Conservation (phyloP, 2,113 vertebrate species). For the Stegastes partitus region DNA sequence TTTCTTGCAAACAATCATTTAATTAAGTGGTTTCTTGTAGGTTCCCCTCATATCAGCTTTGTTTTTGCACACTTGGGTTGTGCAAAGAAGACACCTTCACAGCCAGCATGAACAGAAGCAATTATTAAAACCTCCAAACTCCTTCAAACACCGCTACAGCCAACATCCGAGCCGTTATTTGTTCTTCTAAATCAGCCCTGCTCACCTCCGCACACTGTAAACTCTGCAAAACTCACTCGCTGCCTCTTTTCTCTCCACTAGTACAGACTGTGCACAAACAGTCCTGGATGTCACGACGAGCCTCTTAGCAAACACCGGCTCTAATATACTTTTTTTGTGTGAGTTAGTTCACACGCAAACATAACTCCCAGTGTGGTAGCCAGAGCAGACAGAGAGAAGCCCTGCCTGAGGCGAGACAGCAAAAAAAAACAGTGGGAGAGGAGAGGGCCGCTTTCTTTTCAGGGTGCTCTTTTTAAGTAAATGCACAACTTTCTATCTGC, state of each 20-base stretch:
- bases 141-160: background rate
- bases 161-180: slow-evolving; percentile 9
- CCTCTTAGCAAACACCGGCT: slow-evolving; percentile 49
- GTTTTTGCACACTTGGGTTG: background rate
- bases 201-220: slow-evolving; percentile 27
- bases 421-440: slow-evolving; percentile 1
- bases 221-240: slow-evolving; percentile 7
- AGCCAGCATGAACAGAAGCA: background rate
- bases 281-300: slow-evolving; percentile 21
- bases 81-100: background rate
- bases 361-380: slow-evolving; percentile 32
- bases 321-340: slow-evolving; percentile 31
- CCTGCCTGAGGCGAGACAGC: slow-evolving; percentile 17
- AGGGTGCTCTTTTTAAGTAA: slow-evolving; percentile 32
- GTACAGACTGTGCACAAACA: slow-evolving; percentile 11
- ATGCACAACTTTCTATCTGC: slow-evolving; percentile 26
- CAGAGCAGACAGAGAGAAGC: slow-evolving; percentile 36
- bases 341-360: slow-evolving; percentile 25
- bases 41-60: background rate
- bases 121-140: background rate
- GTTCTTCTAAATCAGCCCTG: slow-evolving; percentile 18
- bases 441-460: slow-evolving; percentile 17
- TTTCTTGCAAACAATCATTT: too few species aligned
- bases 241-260: background rate
- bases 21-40: too few species aligned